Evolutionary conservation across 2,888 invertebrate genomes (phyloP).

Genomic region (Auanema freiburgensis): DNA sequence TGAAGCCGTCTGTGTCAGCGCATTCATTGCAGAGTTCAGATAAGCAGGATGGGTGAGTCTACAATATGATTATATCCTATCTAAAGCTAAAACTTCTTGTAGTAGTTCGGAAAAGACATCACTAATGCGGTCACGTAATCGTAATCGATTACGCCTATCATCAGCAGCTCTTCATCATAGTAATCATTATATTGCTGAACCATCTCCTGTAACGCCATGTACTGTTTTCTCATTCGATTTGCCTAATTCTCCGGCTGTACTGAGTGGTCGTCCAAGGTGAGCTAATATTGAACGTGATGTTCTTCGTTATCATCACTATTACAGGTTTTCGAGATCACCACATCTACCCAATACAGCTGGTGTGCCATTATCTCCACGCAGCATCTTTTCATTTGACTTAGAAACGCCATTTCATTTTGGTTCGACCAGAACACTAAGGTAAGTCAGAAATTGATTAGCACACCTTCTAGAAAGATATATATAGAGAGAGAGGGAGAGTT

Average conservation of each 20-base stretch:
- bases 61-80: too few species aligned
- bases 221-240: slow-evolving; percentile 23
- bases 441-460: neutral
- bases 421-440: slow-evolving; percentile 16
- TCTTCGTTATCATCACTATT: neutral
- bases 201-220: slow-evolving; percentile 20
- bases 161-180: too few species aligned
- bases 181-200: slow-evolving; percentile 5
- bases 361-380: slow-evolving; percentile 6
- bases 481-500: too few species aligned
- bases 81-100: too few species aligned
- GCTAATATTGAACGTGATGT: slow-evolving; percentile 4
- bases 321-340: neutral
- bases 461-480: too few species aligned
- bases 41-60: too few species aligned
- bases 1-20: too few species aligned
- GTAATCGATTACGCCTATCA: too few species aligned
- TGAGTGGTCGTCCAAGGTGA: slow-evolving; percentile 8
- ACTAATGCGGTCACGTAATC: too few species aligned
- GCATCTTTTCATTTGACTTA: slow-evolving; percentile 18
- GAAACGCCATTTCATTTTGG: slow-evolving; percentile 13
- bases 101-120: too few species aligned
- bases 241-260: slow-evolving; percentile 21
- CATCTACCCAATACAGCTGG: neutral
- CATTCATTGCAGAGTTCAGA: too few species aligned